Evolutionary conservation across 2,797 vertebrate genomes (phyloP).

Genomic region (Halcyon badia): DNA sequence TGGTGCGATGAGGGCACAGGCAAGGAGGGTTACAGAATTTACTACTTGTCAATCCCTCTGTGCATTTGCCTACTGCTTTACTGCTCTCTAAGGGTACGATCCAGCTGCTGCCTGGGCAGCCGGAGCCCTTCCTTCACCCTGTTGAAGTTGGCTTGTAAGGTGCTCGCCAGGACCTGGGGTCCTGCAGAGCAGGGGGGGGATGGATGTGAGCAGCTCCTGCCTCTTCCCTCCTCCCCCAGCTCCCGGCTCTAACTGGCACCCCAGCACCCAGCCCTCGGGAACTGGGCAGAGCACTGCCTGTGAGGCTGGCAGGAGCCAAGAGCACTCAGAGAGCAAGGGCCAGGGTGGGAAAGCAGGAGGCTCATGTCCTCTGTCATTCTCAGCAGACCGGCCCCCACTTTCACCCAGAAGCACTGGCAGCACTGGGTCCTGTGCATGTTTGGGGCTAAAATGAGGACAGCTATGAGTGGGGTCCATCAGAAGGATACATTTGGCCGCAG

Average conservation of each 20-base stretch:
- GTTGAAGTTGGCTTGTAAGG: neutral
- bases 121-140: neutral
- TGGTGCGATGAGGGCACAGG: accelerated
- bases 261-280: neutral
- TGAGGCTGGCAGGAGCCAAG: neutral
- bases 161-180: neutral
- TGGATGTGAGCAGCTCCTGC: neutral
- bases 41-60: neutral
- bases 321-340: accelerated
- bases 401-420: neutral
- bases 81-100: neutral
- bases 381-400: neutral
- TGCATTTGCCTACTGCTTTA: accelerated
- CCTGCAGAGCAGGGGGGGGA: neutral
- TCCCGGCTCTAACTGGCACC: neutral
- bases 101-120: neutral
- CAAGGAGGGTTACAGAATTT: neutral
- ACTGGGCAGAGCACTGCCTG: neutral
- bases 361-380: no score
- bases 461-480: neutral
- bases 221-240: neutral
- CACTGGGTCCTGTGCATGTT: neutral
- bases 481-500: neutral
- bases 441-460: neutral
- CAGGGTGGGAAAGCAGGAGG: neutral